These are phyloP conservation scores for Hydrotaea diabolus DNA, from an alignment of 2,888 invertebrate genomes.

Conservation along the genomic window DNA sequence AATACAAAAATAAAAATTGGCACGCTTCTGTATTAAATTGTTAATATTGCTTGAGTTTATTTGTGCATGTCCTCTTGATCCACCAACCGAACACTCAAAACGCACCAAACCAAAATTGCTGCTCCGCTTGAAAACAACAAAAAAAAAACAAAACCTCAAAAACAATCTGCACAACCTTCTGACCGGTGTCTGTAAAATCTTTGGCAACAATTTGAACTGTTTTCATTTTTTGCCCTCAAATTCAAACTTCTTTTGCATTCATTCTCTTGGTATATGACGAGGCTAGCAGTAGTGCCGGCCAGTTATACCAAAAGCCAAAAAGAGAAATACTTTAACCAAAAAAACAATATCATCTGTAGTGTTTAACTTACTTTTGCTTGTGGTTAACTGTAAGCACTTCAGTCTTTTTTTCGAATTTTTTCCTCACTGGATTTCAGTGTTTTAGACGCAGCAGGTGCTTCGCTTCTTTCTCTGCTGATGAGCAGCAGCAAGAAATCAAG, in stretches of 20 bases:
- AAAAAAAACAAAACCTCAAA: background rate
- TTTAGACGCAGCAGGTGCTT: constrained; percentile 58
- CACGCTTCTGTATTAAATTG: constrained; percentile 63
- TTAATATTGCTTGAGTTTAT: background rate
- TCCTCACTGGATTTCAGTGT: constrained; percentile 16
- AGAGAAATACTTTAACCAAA: constrained; percentile 13
- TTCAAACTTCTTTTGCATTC: constrained; percentile 12
- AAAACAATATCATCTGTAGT: background rate
- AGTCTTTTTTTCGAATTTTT: constrained; percentile 32
- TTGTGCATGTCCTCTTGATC: background rate
- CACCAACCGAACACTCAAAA: background rate
- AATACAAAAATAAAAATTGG: constrained; percentile 50
- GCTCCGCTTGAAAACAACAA: background rate
- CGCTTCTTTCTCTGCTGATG: constrained; percentile 21
- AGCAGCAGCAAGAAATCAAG: constrained; percentile 20
- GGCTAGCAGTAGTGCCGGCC: background rate
- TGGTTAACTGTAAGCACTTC: constrained; percentile 58
- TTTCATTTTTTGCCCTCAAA: background rate
- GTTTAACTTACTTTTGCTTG: constrained; percentile 39
- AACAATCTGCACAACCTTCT: constrained; percentile 6
- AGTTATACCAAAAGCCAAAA: background rate
- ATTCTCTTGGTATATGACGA: background rate
- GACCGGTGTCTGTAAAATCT: constrained; percentile 14
- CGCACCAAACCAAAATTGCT: constrained; percentile 1
- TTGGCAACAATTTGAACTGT: constrained; percentile 21